These are phyloP conservation scores for Drosophila anceps DNA, from an alignment of 2,888 invertebrate species.

Conservation along the genomic window DNA sequence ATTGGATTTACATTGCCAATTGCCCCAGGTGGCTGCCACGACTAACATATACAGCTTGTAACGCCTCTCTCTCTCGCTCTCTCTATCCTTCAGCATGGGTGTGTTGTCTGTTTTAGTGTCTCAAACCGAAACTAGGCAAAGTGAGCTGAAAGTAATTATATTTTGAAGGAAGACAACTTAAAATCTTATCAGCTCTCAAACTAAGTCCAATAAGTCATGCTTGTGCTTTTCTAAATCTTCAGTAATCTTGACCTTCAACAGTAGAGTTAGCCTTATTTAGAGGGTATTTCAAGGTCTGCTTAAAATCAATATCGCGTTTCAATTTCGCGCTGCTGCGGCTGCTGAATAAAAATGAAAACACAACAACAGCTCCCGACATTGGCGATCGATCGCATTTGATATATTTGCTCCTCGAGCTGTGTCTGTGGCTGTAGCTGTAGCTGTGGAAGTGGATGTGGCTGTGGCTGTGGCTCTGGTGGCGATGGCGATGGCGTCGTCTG, in stretches of 20 bases:
- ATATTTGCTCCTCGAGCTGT: conserved; percentile 81
- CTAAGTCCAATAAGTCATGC: background rate
- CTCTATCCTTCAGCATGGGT: background rate
- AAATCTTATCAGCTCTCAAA: background rate
- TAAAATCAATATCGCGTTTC: background rate
- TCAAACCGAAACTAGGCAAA: background rate
- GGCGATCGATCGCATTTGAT: conserved; percentile 84
- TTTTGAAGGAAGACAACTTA: background rate
- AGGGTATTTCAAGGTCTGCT: conserved; percentile 11
- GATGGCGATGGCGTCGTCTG: conserved; percentile 68
- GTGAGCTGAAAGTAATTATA: background rate
- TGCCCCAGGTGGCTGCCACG: conserved; percentile 20
- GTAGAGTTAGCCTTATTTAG: background rate
- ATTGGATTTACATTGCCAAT: conserved; percentile 75
- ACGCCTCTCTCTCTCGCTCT: conserved; percentile 29
- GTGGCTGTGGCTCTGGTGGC: conserved; percentile 39
- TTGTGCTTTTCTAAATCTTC: background rate
- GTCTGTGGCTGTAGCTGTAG: conserved; percentile 36
- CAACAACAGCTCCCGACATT: conserved; percentile 77
- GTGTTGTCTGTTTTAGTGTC: background rate
- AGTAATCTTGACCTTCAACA: background rate
- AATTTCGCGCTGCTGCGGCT: conserved; percentile 38
- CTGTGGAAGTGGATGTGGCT: conserved; percentile 26
- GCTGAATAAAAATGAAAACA: conserved; percentile 61
- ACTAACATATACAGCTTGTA: conserved; percentile 34